Base-by-base conservation (phyloP, 2,888 invertebrate species). In the Hedya salicella region DNA sequence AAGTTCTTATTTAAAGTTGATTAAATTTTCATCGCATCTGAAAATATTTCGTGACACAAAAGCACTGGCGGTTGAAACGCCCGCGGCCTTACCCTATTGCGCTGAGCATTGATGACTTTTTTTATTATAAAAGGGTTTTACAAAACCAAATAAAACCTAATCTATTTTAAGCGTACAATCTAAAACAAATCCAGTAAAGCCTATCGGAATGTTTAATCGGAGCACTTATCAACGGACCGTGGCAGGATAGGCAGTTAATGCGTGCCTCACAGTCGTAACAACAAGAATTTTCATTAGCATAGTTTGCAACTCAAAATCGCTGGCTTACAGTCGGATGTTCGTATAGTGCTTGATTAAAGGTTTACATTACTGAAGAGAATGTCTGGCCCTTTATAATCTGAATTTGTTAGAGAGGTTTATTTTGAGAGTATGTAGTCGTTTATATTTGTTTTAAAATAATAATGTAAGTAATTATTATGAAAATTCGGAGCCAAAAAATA, bases 251-350 rank as follows among this genome's bases (percentile, higher is more conserved):
- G 4, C 44, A 16, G 42, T 25, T 0, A 17, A n/a, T 36, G 25
- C 52, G 44, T 50, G 50, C 6, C 16, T 36, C 16, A 5, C 59
- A n/a, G 46, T 46, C 44, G 64, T 60, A 65, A 52, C 52, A 65
- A 60, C 59, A 65, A 52, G 52, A 65, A 65, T 65, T 65, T 60
- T 53, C 59, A 65, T 65, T 65, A 60, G 39, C 59, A 52, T 59
- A 60, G 65, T 52, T 65, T 39, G 42, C 21, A 65, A 60, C 39
- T 46, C 46, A 40, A 46, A 46, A 65, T 53, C 30, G 63, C 48
- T 44, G 36, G 36, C 25, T 36, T 44, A 54, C 48, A 5, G 13
- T 39, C 11, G 5, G 14, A 25, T 14, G 36, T 17, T 30, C 52
- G 36, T 52, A 32, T 48, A 48, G 21, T n/a, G 21, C 30, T 39